phyloP scores from a whole-genome alignment of 2,113 vertebrate genomes.

The Petromus typicus region DNA sequence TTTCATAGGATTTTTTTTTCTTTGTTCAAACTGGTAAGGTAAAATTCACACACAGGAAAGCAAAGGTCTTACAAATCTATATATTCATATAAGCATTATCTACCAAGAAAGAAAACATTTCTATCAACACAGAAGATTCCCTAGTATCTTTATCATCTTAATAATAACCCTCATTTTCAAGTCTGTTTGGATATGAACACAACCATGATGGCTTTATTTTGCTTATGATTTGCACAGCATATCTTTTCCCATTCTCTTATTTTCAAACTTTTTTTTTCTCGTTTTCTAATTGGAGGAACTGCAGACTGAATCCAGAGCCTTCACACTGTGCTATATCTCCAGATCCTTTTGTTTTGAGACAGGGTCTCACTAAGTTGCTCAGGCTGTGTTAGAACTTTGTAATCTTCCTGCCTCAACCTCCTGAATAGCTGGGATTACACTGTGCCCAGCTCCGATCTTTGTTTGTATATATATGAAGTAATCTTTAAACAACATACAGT shows the following conservation, averaged over 20 bases:
- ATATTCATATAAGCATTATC: not conserved
- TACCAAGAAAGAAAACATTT: not conserved
- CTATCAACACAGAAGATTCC: not conserved
- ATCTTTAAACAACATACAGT: not conserved
- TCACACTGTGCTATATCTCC: not conserved
- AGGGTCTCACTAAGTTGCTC: not conserved
- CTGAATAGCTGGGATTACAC: not conserved
- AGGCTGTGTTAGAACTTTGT: not conserved
- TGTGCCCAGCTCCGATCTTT: not conserved
- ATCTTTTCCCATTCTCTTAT: not conserved
- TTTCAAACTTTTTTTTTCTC: not conserved
- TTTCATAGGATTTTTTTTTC: not conserved
- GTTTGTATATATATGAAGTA: not conserved
- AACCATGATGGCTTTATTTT: not conserved
- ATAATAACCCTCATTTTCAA: not conserved
- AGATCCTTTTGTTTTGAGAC: not conserved
- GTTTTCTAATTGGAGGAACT: not conserved
- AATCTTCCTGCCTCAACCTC: not conserved
- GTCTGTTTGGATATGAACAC: not conserved
- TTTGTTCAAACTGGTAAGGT: not conserved
- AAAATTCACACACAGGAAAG: constrained; percentile 10
- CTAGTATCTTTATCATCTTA: too few species aligned
- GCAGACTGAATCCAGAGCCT: too few species aligned
- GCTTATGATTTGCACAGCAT: not conserved
- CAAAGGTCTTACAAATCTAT: not conserved